These are phyloP conservation scores for Drepana falcataria DNA, from an alignment of 2,888 invertebrate species.

Conservation along the genomic window DNA sequence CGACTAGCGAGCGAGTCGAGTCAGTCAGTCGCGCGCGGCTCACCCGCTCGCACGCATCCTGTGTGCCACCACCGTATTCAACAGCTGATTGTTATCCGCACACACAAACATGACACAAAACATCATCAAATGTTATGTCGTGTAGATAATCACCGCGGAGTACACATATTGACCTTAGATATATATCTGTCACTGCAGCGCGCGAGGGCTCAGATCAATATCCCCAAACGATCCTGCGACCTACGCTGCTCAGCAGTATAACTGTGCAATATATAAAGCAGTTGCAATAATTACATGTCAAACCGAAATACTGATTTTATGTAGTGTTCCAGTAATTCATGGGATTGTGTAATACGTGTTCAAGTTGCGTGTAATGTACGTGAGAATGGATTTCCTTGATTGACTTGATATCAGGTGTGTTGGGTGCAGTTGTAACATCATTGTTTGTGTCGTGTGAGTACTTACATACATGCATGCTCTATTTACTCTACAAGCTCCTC, in stretches of 20 bases:
- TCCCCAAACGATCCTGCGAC: constrained; percentile 51
- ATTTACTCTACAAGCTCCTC: constrained; percentile 35
- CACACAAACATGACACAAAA: constrained; percentile 46
- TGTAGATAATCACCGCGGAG: constrained; percentile 16
- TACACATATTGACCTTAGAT: constrained; percentile 20
- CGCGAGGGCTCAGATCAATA: constrained; percentile 52
- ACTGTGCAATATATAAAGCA: constrained; percentile 54
- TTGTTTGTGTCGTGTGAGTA: constrained; percentile 49
- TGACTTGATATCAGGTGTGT: constrained; percentile 47
- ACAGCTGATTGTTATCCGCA: constrained; percentile 61
- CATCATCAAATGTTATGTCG: constrained; percentile 14
- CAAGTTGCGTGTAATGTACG: constrained; percentile 50
- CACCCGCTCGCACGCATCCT: constrained; percentile 48
- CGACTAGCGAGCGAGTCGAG: constrained; percentile 3
- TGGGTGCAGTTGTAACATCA: constrained; percentile 37
- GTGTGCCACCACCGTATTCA: constrained; percentile 29
- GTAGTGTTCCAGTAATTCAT: constrained; percentile 23
- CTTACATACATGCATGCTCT: constrained; percentile 14
- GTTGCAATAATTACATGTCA: constrained; percentile 44
- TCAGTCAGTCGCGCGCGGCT: constrained; percentile 67
- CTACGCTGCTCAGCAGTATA: constrained; percentile 49
- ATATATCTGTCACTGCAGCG: constrained; percentile 31
- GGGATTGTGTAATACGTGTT: constrained; percentile 35
- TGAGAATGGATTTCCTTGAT: constrained; percentile 63
- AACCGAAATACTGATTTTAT: constrained; percentile 25